Base-by-base conservation (phyloP, 2,888 invertebrate species). In the Eilema sororculum region DNA sequence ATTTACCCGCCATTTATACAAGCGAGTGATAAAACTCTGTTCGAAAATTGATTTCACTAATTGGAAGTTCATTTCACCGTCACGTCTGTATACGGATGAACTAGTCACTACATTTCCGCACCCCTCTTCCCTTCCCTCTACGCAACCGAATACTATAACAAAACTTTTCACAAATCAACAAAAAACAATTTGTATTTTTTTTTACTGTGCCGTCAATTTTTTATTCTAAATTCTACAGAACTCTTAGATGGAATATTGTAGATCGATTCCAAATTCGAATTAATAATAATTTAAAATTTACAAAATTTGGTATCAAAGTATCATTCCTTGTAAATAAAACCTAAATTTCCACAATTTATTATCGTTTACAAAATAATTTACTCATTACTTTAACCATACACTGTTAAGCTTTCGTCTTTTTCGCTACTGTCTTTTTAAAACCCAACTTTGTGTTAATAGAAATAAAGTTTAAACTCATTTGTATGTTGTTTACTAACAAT, bases 341-440 rank as follows among this genome's bases (percentile, higher is more conserved):
- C 41, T 66, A 70, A 63, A 63, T 64, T 59, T 63, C 46, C 57
- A 57, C 69, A 62, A 64, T 71, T 66, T 75, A 71, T 76, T 73
- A 72, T 78, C 74, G 80, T 78, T 78, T 74, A 78, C 77, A 82
- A 81, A n/a, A 82, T 80, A 82, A 81, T 82, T 78, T 75, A 80
- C 82, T 82, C 77, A 82, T 82, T 82, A 82, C 75, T 78, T 75
- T 77, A 77, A 81, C 82, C 80, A 77, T 75, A 75, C 73, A 77
- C 73, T 71, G 76, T 74, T 78, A 73, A 72, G 62, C 46, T 70
- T 65, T 69, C 71, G 69, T 80, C 75, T 72, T 76, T 61, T 24
- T 68, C 6, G 0, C 9, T 28, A 24, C 4, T 9, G 12, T 0
- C 0, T 20, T 65, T 10, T 0, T 12, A 0, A 76, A 71, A 72